Evolutionary conservation across 35 echinoderm and acorn worm species (phyloP), one percentile per base, ranked within the genome.

Genomic region (Ophiothrix spiculata): DNA sequence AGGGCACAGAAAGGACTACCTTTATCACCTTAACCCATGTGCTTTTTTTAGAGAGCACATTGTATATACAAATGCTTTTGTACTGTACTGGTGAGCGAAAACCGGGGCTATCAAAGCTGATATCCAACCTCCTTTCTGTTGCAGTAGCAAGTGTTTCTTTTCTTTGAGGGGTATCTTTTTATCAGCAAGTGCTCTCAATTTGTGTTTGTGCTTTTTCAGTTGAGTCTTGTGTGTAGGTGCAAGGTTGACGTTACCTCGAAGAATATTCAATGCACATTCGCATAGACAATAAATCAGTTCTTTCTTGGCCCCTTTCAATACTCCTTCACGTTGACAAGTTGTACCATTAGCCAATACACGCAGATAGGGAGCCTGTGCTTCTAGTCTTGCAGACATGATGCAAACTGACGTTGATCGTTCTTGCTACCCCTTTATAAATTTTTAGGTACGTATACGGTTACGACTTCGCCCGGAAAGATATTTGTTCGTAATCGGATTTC

Each of bases 231-330:
- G 80, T 41, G 37, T 29, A 3, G 42, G 6, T 28, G 83, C 32
- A 4, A 95, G 56, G 21, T 38, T 31, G 40, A 95, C 75, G 56
- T 83, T 91, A 28, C 93, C 84, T 31, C 85, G 77, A 36, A 95
- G 42, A 23, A 88, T 77, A 38, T 95, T 95, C 33, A 83, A 38
- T n/a, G 46, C 75, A 64, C 88, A 91, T 87, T 95, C 89, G 40
- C 89, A 88, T 0, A 96, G 23, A 75, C 49, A 73, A 25, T 75
- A 56, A 0, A 95, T 76, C 40, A 95, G 38, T 28, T 83, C 89
- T 25, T 86, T 80, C 16, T 91, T 80, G 37, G 93, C 87, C 0
- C 83, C 81, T 40, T 69, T 31, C 31, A 95, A 74, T 12, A 95
- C 37, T 36, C 83, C 88, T 74, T 85, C 86, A 16, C 93, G 38